Conservation (phyloP, 2,797 vertebrate species). For the Gymnothorax reevesii region DNA sequence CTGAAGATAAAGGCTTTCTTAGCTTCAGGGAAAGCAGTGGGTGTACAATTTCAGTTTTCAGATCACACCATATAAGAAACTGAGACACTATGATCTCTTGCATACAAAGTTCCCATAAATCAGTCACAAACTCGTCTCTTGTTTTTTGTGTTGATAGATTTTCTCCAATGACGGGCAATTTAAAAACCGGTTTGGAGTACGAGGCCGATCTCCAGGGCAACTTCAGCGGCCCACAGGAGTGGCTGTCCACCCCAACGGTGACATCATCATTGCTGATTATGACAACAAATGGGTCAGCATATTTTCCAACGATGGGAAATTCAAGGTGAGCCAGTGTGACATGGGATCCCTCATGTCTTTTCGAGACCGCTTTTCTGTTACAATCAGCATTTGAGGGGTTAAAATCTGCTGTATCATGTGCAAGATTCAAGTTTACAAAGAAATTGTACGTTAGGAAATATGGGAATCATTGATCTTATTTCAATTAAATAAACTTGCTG, state of each 20-base stretch:
- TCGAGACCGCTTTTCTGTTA: not conserved
- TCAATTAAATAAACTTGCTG: too few species aligned
- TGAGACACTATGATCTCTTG: not conserved
- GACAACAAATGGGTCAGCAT: conserved; percentile 99
- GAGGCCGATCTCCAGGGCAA: conserved; percentile 92
- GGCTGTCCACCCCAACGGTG: conserved; percentile 92
- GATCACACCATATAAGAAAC: not conserved
- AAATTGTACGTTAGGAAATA: not conserved
- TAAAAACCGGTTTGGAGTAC: conserved; percentile 92
- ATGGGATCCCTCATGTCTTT: too few species aligned
- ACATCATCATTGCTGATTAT: conserved; percentile 97
- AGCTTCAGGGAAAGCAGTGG: conserved; percentile 1
- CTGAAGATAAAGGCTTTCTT: not conserved
- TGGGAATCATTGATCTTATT: too few species aligned
- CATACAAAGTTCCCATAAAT: not conserved
- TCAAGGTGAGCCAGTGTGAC: conserved; percentile 80
- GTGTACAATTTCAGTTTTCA: not conserved
- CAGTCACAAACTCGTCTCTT: not conserved
- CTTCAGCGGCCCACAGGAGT: conserved; percentile 94
- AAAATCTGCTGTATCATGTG: not conserved
- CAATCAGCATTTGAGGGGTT: not conserved
- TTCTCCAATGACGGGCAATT: conserved; percentile 96
- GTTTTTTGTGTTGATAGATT: conserved; percentile 69
- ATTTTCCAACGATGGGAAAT: conserved; percentile 95
- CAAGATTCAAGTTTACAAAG: not conserved